Percentiles rank a stretch among this genome's conserved stretches.
Conservation (phyloP, 2,888 invertebrate species). For the Tolmerus cingulatus region DNA sequence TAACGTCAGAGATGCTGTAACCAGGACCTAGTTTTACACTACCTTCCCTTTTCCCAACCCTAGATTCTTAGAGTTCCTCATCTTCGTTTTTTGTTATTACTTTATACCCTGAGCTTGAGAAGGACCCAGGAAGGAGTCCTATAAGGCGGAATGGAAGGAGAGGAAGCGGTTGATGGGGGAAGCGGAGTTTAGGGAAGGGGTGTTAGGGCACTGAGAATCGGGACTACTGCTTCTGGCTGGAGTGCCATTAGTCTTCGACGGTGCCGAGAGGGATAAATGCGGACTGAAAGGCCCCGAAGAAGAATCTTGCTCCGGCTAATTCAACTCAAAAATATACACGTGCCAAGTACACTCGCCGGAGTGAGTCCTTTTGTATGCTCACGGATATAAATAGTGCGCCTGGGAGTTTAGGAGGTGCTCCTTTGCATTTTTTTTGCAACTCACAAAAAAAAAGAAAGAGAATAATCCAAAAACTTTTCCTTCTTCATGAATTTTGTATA, state of each 20-base stretch:
- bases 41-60: background rate
- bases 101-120: background rate
- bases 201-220: background rate
- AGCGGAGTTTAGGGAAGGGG: background rate
- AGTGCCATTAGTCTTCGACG: background rate
- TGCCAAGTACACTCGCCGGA: constrained; percentile 24
- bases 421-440: constrained; percentile 6
- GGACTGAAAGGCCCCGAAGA: constrained; percentile 3
- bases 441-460: background rate
- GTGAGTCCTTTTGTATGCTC: background rate
- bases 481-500: constrained; percentile 21
- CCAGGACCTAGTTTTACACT: background rate
- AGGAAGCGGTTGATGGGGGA: background rate
- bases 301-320: constrained; percentile 8
- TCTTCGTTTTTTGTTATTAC: background rate
- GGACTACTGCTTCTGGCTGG: background rate
- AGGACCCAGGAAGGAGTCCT: background rate
- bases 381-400: background rate
- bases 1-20: background rate
- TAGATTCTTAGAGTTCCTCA: background rate
- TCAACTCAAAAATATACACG: constrained; percentile 17
- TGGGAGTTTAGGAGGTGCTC: constrained; percentile 15
- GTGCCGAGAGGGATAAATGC: constrained; percentile 5
- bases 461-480: constrained; percentile 9
- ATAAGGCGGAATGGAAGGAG: background rate